phyloP scores from a whole-genome alignment of 2,113 vertebrate species.

The Gambusia affinis region DNA sequence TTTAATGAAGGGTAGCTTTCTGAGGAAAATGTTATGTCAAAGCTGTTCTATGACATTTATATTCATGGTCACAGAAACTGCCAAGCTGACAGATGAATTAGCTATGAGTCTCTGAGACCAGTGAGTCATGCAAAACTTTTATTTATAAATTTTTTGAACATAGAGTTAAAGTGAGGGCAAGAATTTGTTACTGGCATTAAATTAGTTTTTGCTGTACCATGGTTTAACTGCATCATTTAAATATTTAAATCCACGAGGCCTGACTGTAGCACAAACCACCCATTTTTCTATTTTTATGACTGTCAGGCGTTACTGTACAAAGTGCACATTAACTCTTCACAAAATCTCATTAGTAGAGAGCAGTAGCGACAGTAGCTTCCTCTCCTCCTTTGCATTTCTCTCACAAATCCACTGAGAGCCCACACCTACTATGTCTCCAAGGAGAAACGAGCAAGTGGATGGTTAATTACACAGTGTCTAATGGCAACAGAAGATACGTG shows the following conservation, averaged over 20 bases:
- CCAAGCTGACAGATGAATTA: not conserved
- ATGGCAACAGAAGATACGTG: conserved; percentile 55
- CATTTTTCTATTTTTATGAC: not conserved
- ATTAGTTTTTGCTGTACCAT: conserved; percentile 5
- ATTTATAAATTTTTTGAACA: conserved; percentile 2
- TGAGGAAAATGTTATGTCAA: not conserved
- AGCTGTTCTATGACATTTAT: not conserved
- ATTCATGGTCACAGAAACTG: not conserved
- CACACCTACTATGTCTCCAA: conserved; percentile 49
- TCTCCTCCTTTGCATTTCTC: conserved; percentile 25
- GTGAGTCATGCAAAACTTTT: conserved; percentile 1
- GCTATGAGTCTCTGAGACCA: not conserved
- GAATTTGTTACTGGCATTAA: conserved; percentile 27
- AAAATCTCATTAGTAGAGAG: conserved; percentile 36
- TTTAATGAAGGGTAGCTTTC: not conserved
- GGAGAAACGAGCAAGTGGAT: conserved; percentile 63
- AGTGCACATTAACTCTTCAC: conserved; percentile 5
- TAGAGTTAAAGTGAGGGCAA: conserved; percentile 11
- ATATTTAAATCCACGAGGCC: not conserved
- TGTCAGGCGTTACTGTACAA: conserved; percentile 1
- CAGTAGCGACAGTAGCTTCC: conserved; percentile 28
- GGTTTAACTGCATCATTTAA: not conserved
- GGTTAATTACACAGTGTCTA: conserved; percentile 73
- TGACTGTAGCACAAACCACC: not conserved
- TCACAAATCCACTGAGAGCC: conserved; percentile 23